Evolutionary conservation across 2,888 invertebrate genomes (phyloP), one percentile per base, ranked within the genome.

Genomic region (Pseudolycoriella hygida): DNA sequence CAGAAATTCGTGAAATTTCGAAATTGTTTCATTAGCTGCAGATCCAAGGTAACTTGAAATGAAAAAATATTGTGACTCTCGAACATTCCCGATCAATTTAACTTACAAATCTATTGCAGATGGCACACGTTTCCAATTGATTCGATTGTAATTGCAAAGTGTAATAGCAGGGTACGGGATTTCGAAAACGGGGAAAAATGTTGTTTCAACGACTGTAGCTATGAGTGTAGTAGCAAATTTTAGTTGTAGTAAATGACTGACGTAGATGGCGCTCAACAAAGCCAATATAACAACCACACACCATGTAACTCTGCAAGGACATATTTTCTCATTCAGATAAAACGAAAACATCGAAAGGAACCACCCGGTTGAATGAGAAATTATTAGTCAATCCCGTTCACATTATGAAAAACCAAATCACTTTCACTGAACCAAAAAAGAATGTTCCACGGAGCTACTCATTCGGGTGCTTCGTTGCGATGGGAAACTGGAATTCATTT

Each of bases 191-290:
- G 64, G 61, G 52, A 54, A 61, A 43, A 62, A 60, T 1, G 62
- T 57, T 49, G 61, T 55, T 41, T 63, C 60, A 20, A 64, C 59
- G 2, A 63, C 61, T 0, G 62, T 64, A 32, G 62, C 56, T 11
- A 50, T 17, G 3, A 47, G 47, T 6, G 37, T 48, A 11, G 15
- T 46, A 3, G 42, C 8, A 46, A 48, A 48, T 42, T 20, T 32
- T 5, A 37, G 11, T n/a, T 43, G 43, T 19, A 46, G 17, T 40
- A 46, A 42, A 17, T 44, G 37, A 10, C 43, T 45, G 10, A 46
- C 40, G 38, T 46, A 45, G 2, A 45, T 6, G 12, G 43, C 43
- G 14, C 45, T 40, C 17, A 45, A 25, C 8, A 25, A 25, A 8
- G 25, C 25, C 25, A 25, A 8, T 25, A 25, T 8, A 25, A 25